Percentiles rank a stretch among this genome's conserved stretches.
Conservation (phyloP, 2,797 vertebrate genomes). For the Myotis vivesi region DNA sequence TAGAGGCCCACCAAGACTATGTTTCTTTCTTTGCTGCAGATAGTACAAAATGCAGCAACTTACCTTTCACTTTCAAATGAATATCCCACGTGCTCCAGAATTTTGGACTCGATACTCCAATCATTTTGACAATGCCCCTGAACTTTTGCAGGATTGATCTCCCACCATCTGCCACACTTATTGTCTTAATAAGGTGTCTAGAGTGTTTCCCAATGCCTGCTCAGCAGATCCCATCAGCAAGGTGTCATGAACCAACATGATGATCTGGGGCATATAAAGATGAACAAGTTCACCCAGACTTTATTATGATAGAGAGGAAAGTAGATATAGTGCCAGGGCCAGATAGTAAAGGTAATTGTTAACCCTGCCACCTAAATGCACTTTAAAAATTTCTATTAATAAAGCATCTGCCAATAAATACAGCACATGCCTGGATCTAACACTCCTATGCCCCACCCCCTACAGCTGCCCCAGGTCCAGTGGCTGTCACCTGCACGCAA, state of each 20-base stretch:
- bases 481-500: neutral
- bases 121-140: neutral
- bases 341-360: neutral
- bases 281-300: neutral
- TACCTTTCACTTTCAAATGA: neutral
- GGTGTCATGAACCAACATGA: neutral
- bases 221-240: neutral
- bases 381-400: neutral
- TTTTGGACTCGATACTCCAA: neutral
- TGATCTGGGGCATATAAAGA: neutral
- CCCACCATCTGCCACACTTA: neutral
- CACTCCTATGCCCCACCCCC: fast-evolving
- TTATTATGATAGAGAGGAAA: neutral
- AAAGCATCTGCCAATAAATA: neutral
- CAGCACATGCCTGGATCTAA: neutral
- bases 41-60: neutral
- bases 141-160: neutral
- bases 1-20: too few relatives aligned
- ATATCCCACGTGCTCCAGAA: neutral
- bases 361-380: neutral
- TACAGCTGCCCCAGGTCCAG: neutral
- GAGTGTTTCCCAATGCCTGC: neutral
- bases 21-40: neutral
- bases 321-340: neutral
- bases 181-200: neutral